Conservation (phyloP, 1,140 invertebrate genomes). For the Pseudomyrmex flavicornis region DNA sequence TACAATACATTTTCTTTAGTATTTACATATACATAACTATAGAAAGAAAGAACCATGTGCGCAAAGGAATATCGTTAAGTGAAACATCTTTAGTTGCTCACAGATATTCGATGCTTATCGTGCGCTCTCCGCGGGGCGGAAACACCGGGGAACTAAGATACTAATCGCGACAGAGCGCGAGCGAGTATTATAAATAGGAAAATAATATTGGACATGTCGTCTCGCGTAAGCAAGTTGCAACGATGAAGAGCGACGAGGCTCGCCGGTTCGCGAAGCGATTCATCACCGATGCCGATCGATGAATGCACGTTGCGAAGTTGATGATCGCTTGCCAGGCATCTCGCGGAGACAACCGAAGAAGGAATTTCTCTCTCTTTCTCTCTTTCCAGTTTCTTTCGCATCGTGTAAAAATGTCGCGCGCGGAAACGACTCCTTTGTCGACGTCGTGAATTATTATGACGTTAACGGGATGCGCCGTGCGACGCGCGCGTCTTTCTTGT, state of each 20-base stretch:
- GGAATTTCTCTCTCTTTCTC: background rate
- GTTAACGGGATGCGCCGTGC: constrained; percentile 64
- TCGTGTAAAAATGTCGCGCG: constrained; percentile 66
- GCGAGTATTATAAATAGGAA: constrained; percentile 80
- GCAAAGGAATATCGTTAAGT: constrained; percentile 25
- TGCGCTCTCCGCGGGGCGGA: constrained; percentile 35
- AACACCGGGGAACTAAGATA: constrained; percentile 73
- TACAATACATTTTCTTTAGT: background rate
- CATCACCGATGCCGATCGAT: constrained; percentile 61
- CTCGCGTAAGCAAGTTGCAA: constrained; percentile 80
- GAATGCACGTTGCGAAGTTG: constrained; percentile 53
- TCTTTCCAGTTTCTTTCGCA: constrained; percentile 68
- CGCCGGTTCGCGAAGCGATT: constrained; percentile 42
- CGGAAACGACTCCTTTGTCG: constrained; percentile 66
- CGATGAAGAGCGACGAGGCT: constrained; percentile 69
- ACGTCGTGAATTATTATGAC: constrained; percentile 77
- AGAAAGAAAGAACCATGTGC: background rate
- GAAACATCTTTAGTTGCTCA: constrained; percentile 65
- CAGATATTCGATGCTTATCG: constrained; percentile 58
- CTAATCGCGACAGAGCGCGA: constrained; percentile 76
- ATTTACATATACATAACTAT: background rate
- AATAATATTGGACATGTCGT: constrained; percentile 77
- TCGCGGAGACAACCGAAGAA: constrained; percentile 53
- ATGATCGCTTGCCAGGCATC: constrained; percentile 39
- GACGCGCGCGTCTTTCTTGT: constrained; percentile 29